Evolutionary conservation across 2,797 vertebrate genomes (phyloP).

Genomic region (Botia almorhae): DNA sequence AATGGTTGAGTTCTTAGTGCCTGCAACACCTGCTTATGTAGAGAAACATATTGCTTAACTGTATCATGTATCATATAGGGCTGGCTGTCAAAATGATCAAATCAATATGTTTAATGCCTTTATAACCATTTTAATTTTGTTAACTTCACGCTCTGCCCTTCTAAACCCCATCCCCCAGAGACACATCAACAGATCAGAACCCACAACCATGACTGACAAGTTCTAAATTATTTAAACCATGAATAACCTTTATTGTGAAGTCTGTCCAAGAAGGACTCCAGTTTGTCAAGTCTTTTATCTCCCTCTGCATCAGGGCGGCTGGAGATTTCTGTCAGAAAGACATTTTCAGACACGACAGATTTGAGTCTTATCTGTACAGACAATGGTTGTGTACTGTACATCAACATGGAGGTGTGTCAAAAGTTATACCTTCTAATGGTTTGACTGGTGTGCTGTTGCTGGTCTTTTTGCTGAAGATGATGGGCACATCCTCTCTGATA

Average conservation of each 20-base stretch:
- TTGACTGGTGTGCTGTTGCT: slow-evolving; percentile 73
- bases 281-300: slow-evolving; percentile 82
- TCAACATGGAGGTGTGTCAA: neutral
- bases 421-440: slow-evolving; percentile 75
- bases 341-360: slow-evolving; percentile 3
- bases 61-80: too few species aligned
- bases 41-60: neutral
- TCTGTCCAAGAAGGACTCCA: slow-evolving; percentile 84
- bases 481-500: slow-evolving; percentile 70
- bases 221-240: neutral
- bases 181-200: neutral
- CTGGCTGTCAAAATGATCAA: too few species aligned
- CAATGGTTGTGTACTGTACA: neutral
- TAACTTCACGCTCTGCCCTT: neutral
- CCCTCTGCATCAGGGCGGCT: slow-evolving; percentile 75
- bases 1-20: slow-evolving; percentile 74
- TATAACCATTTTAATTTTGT: too few species aligned
- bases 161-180: neutral
- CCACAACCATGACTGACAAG: neutral
- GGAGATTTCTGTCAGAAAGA: slow-evolving; percentile 75
- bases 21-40: slow-evolving; percentile 65
- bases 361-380: neutral
- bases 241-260: slow-evolving; percentile 80
- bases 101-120: too few species aligned
- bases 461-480: slow-evolving; percentile 71